Base-by-base conservation (phyloP, 2,888 invertebrate species). In the Diloba caeruleocephala region DNA sequence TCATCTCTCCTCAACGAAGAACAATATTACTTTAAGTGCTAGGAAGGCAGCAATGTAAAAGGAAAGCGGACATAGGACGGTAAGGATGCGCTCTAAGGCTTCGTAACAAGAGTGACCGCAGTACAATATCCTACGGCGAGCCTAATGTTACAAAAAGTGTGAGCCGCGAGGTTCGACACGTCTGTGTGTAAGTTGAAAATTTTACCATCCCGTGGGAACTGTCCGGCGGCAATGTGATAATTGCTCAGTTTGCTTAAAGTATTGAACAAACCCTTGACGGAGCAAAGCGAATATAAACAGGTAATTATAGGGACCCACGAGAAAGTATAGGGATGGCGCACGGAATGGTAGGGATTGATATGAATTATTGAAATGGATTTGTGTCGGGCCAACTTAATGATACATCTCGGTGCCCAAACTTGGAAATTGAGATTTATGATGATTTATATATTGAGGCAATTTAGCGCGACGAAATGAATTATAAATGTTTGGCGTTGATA, bases 131-230 rank as follows among this genome's bases (percentile, higher is more conserved):
- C 76, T 68, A 74, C 62, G 55, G 79, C 81, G 80, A 79, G 82
- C 76, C 81, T 82, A 83, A 83, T 74, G 78, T 79, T 83, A 86
- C 85, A 89, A 89, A 87, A 86, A 85, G 82, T 78, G 43, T 51
- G 56, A 64, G 64, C 71, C 59, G 74, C 64, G 58, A 71, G 71
- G 55, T 67, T 72, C 71, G 74, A 72, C 74, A 72, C 71, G 74
- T 74, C 62, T 74, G 71, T 74, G 62, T 74, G 68, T 91, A 83
- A 82, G 81, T 84, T 86, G 79, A 87, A 89, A 89, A 88, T 87
- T 87, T 79, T 67, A 81, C 76, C 82, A 81, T 87, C 88, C 86
- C 92, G 92, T 92, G 92, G 91, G 92, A 93, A 93, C 71, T 79
- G 76, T 52, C 88, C 81, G 79, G 78, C 74, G 88, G 90, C 88